Evolutionary conservation across 2,797 vertebrate species (phyloP).

Genomic region (Morelia viridis): DNA sequence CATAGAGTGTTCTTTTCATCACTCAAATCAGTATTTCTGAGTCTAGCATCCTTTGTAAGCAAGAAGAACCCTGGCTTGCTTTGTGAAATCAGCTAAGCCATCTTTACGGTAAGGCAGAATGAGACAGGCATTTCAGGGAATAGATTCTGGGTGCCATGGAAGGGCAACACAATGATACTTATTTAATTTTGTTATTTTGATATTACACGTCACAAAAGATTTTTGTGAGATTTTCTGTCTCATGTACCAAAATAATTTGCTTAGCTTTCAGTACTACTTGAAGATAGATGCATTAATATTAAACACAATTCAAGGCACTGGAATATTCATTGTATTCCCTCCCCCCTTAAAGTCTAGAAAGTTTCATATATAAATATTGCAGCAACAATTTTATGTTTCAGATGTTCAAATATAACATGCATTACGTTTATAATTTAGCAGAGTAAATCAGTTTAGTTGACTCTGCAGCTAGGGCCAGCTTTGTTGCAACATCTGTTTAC

Average conservation of each 20-base stretch:
- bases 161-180: neutral
- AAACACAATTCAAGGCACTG: neutral
- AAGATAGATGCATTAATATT: neutral
- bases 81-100: neutral
- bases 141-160: neutral
- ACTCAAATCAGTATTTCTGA: neutral
- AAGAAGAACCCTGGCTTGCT: neutral
- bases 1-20: neutral
- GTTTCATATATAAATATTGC: neutral
- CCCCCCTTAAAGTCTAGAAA: neutral
- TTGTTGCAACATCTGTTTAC: neutral
- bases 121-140: neutral
- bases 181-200: neutral
- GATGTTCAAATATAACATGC: neutral
- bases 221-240: neutral
- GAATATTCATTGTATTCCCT: neutral
- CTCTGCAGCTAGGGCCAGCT: neutral
- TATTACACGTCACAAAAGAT: neutral
- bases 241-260: neutral
- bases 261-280: neutral
- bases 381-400: neutral
- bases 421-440: neutral
- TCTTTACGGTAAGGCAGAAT: neutral
- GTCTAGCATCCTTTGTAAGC: neutral
- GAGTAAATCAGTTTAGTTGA: neutral